Conservation (phyloP, 2,797 vertebrate genomes). For the Decapterus maruadsi region DNA sequence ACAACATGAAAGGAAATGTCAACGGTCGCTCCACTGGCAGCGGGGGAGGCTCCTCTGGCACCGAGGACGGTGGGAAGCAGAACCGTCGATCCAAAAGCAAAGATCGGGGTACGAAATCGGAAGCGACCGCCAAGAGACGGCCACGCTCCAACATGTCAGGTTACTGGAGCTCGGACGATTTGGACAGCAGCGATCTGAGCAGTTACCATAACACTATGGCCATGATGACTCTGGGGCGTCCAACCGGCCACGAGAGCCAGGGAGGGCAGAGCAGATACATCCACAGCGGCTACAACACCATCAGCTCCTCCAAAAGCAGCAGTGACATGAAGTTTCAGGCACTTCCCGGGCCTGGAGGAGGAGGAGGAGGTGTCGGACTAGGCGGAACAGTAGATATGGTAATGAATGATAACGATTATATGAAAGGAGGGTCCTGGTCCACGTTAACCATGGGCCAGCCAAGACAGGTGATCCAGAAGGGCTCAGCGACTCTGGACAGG, state of each 20-base stretch:
- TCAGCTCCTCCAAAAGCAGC: constrained; percentile 96
- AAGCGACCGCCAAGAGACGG: constrained; percentile 91
- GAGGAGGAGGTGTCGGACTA: constrained; percentile 71
- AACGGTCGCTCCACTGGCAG: constrained; percentile 89
- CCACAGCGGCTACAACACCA: constrained; percentile 97
- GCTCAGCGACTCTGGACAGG: constrained; percentile 96
- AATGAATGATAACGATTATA: constrained; percentile 89
- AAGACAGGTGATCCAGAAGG: constrained; percentile 94
- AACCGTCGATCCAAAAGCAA: constrained; percentile 96
- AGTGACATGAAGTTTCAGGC: constrained; percentile 91
- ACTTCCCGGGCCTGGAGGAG: constrained; percentile 83
- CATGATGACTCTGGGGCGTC: constrained; percentile 94
- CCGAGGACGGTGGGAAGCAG: constrained; percentile 90
- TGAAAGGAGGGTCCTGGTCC: constrained; percentile 97
- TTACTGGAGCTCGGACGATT: constrained; percentile 99
- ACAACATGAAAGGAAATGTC: constrained; percentile 89
- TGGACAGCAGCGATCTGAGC: constrained; percentile 93
- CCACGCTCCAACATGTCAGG: constrained; percentile 97
- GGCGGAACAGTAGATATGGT: constrained; percentile 83
- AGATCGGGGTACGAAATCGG: constrained; percentile 92
- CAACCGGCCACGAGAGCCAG: constrained; percentile 74
- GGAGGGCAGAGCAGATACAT: constrained; percentile 87
- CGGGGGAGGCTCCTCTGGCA: constrained; percentile 86
- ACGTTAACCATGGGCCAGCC: constrained; percentile 95
- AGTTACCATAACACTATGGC: constrained; percentile 91